Conservation (phyloP, 2,888 invertebrate species). For the Chorisops tibialis region DNA sequence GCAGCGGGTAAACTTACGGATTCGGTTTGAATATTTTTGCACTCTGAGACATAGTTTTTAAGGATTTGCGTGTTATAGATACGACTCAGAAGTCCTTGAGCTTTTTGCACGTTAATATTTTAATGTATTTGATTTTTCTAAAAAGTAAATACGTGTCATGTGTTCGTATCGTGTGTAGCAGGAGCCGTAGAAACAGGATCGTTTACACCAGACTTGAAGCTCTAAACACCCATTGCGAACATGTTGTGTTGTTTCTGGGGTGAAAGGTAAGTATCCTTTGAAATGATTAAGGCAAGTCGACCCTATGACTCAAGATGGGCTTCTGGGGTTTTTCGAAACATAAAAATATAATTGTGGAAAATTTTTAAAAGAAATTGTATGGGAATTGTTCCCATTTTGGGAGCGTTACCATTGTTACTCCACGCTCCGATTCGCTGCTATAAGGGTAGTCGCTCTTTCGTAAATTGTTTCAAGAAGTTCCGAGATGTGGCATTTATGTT, state of each 20-base stretch:
- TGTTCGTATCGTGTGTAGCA: background rate
- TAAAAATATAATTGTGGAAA: slow-evolving; percentile 32
- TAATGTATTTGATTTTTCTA: slow-evolving; percentile 18
- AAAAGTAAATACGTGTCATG: slow-evolving; percentile 7
- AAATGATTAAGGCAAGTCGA: background rate
- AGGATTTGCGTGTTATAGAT: background rate
- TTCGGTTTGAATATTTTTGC: too few species aligned
- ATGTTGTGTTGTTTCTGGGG: slow-evolving; percentile 8
- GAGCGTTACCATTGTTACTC: too few species aligned
- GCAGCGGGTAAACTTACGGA: slow-evolving; percentile 17
- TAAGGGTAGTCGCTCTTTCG: too few species aligned
- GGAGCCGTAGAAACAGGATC: slow-evolving; percentile 1
- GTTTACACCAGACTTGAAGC: background rate
- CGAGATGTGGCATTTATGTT: too few species aligned
- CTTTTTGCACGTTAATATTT: slow-evolving; percentile 17
- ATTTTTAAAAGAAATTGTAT: slow-evolving; percentile 23
- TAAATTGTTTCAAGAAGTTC: too few species aligned
- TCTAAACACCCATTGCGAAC: too few species aligned
- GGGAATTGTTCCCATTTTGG: too few species aligned
- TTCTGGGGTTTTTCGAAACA: slow-evolving; percentile 30
- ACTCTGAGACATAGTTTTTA: too few species aligned
- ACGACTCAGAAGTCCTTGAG: slow-evolving; percentile 8
- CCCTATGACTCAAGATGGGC: background rate
- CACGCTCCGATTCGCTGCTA: too few species aligned
- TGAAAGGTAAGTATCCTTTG: slow-evolving; percentile 12